Evolutionary conservation across 2,797 vertebrate species (phyloP).

Genomic region (Calcarius lapponicus): DNA sequence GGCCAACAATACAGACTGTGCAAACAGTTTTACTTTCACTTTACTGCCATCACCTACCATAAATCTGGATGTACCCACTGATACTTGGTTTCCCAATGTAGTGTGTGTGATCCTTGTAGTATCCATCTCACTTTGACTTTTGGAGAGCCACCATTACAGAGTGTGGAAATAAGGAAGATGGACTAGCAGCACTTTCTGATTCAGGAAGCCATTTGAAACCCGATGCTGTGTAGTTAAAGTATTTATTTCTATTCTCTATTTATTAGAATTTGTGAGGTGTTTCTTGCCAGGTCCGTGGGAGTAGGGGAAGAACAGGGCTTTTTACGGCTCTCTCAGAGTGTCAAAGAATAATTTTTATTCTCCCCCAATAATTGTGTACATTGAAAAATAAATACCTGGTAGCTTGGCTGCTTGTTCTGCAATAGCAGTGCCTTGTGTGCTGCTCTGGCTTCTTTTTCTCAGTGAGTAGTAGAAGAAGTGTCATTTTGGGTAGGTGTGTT

Average conservation of each 20-base stretch:
- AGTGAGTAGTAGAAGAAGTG: conserved; percentile 23
- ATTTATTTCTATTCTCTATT: conserved; percentile 66
- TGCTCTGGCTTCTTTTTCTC: conserved; percentile 34
- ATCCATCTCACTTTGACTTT: conserved; percentile 66
- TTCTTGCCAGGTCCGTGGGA: conserved; percentile 34
- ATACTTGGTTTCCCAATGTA: conserved; percentile 5
- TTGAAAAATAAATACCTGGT: conserved; percentile 52
- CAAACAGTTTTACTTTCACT: conserved; percentile 55
- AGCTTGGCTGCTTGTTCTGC: conserved; percentile 51
- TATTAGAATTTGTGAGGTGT: conserved; percentile 62
- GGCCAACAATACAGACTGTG: conserved; percentile 31
- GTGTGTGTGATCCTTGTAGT: background rate
- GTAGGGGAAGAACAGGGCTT: background rate
- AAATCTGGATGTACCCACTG: conserved; percentile 51
- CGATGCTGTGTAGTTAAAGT: conserved; percentile 47
- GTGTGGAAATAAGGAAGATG: conserved; percentile 60
- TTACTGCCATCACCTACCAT: conserved; percentile 44
- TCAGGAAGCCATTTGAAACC: conserved; percentile 63
- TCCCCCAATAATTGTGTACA: background rate
- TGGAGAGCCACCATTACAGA: conserved; percentile 47
- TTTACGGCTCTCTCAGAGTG: background rate
- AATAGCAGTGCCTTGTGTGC: conserved; percentile 20
- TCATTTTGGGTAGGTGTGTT: conserved; percentile 35
- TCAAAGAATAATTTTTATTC: conserved; percentile 49
- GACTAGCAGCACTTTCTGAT: conserved; percentile 58